Evolutionary conservation across 2,888 invertebrate species (phyloP).

Genomic region (Rhingia rostrata): DNA sequence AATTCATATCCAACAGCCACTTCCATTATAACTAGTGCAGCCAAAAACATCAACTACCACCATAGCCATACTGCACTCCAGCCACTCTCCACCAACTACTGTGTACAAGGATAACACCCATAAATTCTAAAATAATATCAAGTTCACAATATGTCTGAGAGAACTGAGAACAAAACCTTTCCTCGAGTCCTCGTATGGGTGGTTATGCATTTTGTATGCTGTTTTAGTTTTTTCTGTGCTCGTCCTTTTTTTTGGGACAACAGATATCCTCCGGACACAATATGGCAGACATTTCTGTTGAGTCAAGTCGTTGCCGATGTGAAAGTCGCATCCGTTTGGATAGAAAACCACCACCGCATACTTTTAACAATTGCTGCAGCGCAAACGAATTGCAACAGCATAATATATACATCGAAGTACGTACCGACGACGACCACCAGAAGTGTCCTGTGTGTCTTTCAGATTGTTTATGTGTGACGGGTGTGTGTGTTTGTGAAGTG

Average conservation of each 20-base stretch:
- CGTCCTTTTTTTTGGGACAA: conserved; percentile 37
- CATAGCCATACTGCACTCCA: conserved; percentile 18
- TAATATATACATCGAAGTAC: neutral
- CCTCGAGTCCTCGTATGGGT: conserved; percentile 8
- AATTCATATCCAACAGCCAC: conserved; percentile 60
- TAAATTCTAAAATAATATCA: conserved; percentile 71
- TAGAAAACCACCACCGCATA: conserved; percentile 2
- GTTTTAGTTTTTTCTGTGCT: conserved; percentile 11
- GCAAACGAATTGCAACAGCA: conserved; percentile 12
- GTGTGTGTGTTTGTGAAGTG: conserved; percentile 39
- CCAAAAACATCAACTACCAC: conserved; percentile 57
- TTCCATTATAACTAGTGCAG: conserved; percentile 37
- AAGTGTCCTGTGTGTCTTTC: neutral
- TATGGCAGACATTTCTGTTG: conserved; percentile 65
- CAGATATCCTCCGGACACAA: conserved; percentile 62
- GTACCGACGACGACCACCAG: neutral
- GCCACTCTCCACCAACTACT: too few relatives aligned
- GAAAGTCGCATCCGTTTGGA: conserved; percentile 43
- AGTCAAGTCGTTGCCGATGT: conserved; percentile 61
- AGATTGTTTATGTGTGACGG: neutral
- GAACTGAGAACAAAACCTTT: conserved; percentile 40
- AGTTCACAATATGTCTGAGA: conserved; percentile 65
- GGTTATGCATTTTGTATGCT: conserved; percentile 35
- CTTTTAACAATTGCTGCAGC: conserved; percentile 56
- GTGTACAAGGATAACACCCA: conserved; percentile 26